Percentiles rank a stretch among this genome's conserved stretches.
phyloP scores from a whole-genome alignment of 2,888 invertebrate genomes.

The Petrolisthes cinctipes region DNA sequence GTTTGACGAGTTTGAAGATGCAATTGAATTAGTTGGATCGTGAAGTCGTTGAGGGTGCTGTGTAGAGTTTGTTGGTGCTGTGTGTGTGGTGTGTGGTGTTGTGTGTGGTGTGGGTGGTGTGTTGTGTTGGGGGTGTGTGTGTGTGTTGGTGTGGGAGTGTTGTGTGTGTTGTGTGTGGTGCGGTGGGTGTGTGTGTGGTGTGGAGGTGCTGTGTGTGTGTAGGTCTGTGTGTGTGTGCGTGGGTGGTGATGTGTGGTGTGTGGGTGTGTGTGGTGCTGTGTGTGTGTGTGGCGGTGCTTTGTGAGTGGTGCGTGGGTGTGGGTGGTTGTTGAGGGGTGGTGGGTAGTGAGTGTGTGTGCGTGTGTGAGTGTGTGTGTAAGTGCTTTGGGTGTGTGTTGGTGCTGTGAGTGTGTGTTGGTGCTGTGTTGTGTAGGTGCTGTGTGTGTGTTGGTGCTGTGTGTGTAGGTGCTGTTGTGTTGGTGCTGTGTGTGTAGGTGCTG shows the following conservation, averaged over 20 bases:
- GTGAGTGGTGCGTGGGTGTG: no score
- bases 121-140: not conserved
- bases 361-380: not conserved
- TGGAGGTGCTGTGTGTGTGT: not conserved
- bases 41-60: no score
- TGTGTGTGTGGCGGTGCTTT: not conserved
- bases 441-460: not conserved
- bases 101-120: no score
- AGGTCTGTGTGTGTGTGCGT: not conserved
- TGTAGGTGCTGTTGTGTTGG: no score
- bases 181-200: not conserved
- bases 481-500: no score
- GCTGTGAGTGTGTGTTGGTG: not conserved
- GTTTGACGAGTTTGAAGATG: no score
- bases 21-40: no score
- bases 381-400: not conserved
- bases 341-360: not conserved
- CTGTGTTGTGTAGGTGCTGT: not conserved
- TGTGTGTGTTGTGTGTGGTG: not conserved
- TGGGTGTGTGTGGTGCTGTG: not conserved
- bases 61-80: no score
- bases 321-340: not conserved
- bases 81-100: no score
- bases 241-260: not conserved
- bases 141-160: not conserved